phyloP scores from a whole-genome alignment of 2,113 vertebrate species.

The Dasyprocta punctata region DNA sequence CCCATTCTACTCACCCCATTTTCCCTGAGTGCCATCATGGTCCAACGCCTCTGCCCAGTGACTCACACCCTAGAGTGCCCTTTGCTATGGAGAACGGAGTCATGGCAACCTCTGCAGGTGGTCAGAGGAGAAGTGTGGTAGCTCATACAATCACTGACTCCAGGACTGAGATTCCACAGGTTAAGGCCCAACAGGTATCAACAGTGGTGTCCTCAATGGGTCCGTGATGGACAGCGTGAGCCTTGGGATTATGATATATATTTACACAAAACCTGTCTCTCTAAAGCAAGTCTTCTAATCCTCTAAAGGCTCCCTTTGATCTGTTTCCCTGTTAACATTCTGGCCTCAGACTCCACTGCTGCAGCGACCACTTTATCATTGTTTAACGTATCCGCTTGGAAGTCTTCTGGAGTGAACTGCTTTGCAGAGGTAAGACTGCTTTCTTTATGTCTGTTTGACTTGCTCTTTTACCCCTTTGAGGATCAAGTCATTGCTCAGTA shows the following conservation, averaged over 20 bases:
- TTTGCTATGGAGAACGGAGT: background rate
- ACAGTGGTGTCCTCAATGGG: background rate
- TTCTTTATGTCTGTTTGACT: background rate
- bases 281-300: background rate
- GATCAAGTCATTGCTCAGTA: background rate
- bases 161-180: background rate
- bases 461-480: background rate
- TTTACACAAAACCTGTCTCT: background rate
- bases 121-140: background rate
- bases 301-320: background rate
- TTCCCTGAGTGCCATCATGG: rapidly evolving
- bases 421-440: no score
- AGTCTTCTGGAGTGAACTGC: no score
- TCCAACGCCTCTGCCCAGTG: background rate
- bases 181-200: background rate
- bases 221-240: background rate
- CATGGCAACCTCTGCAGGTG: background rate
- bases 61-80: background rate
- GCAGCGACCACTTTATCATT: background rate
- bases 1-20: background rate
- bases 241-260: background rate
- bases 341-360: background rate
- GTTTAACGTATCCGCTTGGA: no score
- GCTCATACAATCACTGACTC: background rate
- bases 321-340: background rate